A percentile compares a stretch with the other conserved stretches of the same genome.
These are phyloP conservation scores for Ectropis grisescens DNA, from an alignment of 1,140 invertebrate species.

Conservation along the genomic window DNA sequence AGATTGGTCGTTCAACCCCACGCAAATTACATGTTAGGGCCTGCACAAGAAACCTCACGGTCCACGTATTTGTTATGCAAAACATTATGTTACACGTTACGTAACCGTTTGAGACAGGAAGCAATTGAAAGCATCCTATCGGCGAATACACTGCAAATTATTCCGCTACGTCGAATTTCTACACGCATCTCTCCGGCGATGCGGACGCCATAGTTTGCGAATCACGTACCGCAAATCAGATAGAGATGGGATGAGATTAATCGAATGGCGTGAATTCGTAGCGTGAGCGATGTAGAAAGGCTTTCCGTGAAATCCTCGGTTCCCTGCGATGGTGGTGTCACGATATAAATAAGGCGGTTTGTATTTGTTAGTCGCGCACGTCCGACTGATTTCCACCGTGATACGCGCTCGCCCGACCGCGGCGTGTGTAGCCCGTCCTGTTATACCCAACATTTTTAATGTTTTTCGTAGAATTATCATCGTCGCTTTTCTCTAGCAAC, in stretches of 20 bases:
- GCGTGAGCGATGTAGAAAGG: conserved; percentile 13
- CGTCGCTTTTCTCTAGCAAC: too few relatives aligned
- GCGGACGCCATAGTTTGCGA: background rate
- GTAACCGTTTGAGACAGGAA: conserved; percentile 16
- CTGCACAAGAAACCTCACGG: too few relatives aligned
- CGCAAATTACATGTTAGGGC: too few relatives aligned
- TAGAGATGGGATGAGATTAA: conserved; percentile 22
- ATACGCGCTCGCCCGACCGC: conserved; percentile 7
- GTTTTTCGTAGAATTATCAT: too few relatives aligned
- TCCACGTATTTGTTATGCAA: conserved; percentile 8
- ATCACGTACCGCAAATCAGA: conserved; percentile 8
- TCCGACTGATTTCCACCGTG: conserved; percentile 19
- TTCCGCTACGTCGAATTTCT: conserved; percentile 13
- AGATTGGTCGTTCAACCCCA: too few relatives aligned
- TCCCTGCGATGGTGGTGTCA: conserved; percentile 21
- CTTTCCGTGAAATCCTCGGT: conserved; percentile 23
- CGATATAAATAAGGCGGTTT: conserved; percentile 26
- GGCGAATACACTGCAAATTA: conserved; percentile 18
- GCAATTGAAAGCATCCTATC: conserved; percentile 15
- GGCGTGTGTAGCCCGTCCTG: conserved; percentile 1
- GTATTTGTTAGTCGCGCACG: conserved; percentile 6
- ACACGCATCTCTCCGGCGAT: conserved; percentile 10
- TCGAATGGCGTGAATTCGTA: conserved; percentile 12
- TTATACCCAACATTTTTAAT: conserved; percentile 2
- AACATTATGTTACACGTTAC: conserved; percentile 10